A percentile compares a stretch with the other conserved stretches of the same genome.
phyloP scores from a whole-genome alignment of 2,888 invertebrate genomes.

The Adineta ricciae region DNA sequence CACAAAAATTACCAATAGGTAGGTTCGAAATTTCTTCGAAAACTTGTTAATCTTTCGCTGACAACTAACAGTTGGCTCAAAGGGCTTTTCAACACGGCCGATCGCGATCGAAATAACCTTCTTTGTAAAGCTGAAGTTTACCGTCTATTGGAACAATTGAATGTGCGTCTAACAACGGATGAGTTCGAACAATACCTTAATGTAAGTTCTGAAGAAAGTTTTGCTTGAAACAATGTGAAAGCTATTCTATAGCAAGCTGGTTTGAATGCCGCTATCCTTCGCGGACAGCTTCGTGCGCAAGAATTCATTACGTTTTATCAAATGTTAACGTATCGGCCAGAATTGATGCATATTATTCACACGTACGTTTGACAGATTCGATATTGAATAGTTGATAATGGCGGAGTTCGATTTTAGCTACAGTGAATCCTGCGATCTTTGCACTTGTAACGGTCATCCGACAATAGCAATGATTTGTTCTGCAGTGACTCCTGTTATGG shows the following conservation, averaged over 20 bases:
- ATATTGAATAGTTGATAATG: not conserved
- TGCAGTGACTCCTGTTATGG: not conserved
- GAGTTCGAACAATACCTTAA: slow-evolving; percentile 5
- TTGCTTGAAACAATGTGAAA: not conserved
- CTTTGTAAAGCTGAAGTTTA: not conserved
- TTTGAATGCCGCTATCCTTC: not conserved
- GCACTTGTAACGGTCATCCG: not conserved
- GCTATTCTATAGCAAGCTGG: not conserved
- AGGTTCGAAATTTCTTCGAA: not conserved
- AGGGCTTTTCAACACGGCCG: not conserved
- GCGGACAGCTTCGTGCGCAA: not conserved
- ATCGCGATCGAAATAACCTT: not conserved
- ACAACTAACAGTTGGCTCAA: not conserved
- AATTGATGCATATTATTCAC: not conserved
- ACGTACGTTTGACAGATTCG: not conserved
- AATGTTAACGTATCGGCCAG: slow-evolving; percentile 4
- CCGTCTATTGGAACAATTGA: not conserved
- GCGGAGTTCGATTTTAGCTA: not conserved
- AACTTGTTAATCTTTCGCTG: not conserved
- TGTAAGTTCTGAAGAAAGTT: not conserved
- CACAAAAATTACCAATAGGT: not conserved
- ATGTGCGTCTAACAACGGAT: not conserved
- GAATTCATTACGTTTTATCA: not conserved
- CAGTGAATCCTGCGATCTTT: not conserved
- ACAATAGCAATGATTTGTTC: not conserved